phyloP scores from a whole-genome alignment of 2,113 vertebrate species.

The Clinocottus analis region DNA sequence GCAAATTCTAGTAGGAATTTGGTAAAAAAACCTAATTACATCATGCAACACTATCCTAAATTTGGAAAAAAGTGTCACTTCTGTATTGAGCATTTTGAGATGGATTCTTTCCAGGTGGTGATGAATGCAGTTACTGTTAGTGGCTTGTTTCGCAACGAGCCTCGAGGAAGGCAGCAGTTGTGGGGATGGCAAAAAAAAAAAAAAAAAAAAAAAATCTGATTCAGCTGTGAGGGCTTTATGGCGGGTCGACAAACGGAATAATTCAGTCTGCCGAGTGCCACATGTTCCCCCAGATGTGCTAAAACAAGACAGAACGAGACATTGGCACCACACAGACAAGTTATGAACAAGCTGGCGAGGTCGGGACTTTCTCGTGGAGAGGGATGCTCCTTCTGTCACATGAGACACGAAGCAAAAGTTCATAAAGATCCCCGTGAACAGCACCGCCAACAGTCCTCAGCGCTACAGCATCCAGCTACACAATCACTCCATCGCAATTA shows the following conservation, averaged over 20 bases:
- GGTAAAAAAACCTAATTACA: neutral
- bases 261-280: constrained; percentile 41
- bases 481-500: constrained; percentile 31
- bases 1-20: no score
- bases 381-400: constrained; percentile 8
- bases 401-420: constrained; percentile 4
- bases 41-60: neutral
- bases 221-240: constrained; percentile 19
- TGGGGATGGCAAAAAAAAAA: neutral
- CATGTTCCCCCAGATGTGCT: constrained; percentile 59
- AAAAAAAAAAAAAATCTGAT: constrained; percentile 15
- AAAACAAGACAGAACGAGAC: constrained; percentile 21
- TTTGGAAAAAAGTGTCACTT: neutral
- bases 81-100: neutral
- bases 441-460: constrained; percentile 26
- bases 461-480: neutral
- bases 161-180: constrained; percentile 16
- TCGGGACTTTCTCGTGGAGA: neutral
- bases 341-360: constrained; percentile 28
- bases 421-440: neutral
- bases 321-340: neutral
- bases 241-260: constrained; percentile 33
- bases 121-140: constrained; percentile 27
- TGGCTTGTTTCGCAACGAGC: constrained; percentile 21
- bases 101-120: constrained; percentile 1